A percentile compares a stretch with the other conserved stretches of the same genome.
phyloP scores from a whole-genome alignment of 2,113 vertebrate genomes.

The Pluvialis apricaria region DNA sequence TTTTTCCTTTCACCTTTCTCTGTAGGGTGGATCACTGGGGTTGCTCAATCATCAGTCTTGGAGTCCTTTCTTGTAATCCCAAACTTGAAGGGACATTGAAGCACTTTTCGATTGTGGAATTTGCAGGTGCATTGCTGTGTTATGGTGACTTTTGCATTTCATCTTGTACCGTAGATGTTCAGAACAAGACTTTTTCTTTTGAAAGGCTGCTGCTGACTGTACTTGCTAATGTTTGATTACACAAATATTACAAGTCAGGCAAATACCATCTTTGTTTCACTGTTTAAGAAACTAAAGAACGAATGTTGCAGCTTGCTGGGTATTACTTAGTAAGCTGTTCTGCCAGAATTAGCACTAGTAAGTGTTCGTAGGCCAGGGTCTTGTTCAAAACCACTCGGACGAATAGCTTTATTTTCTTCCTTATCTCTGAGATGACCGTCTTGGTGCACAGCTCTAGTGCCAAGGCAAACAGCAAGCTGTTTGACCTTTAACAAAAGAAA shows the following conservation, averaged over 20 bases:
- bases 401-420: not conserved
- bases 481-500: not conserved
- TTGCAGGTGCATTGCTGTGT: not conserved
- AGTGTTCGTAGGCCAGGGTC: not conserved
- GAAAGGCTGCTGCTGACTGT: not conserved
- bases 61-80: not conserved
- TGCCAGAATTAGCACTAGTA: not conserved
- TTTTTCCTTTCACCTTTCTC: not conserved
- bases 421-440: not conserved
- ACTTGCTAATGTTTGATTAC: not conserved
- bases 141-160: not conserved
- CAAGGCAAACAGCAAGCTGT: not conserved
- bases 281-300: not conserved
- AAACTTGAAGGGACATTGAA: not conserved
- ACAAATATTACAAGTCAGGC: not conserved
- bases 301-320: not conserved
- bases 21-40: not conserved
- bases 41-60: not conserved
- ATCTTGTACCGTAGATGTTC: not conserved
- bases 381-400: not conserved
- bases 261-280: not conserved
- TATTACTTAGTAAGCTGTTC: not conserved
- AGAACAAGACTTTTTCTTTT: not conserved
- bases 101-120: not conserved
- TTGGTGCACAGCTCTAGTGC: not conserved